Percentiles rank a stretch among this genome's conserved stretches.
Conservation (phyloP, 2,888 invertebrate species). For the Fragum whitleyi region DNA sequence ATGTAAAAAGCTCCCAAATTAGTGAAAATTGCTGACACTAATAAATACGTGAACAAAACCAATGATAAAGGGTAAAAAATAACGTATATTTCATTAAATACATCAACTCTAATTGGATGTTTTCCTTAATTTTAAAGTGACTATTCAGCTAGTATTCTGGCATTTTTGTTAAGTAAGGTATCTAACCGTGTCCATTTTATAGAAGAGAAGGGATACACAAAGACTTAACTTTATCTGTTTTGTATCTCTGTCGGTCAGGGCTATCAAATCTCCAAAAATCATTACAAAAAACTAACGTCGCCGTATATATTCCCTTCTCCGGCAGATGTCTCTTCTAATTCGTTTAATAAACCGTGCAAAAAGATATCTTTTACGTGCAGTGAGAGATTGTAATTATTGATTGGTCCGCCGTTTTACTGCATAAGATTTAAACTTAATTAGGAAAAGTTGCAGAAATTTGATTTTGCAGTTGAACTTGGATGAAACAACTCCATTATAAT, state of each 20-base stretch:
- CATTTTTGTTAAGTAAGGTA: too few relatives aligned
- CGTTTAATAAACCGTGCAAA: slow-evolving; percentile 9
- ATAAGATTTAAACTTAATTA: background rate
- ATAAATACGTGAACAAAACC: too few relatives aligned
- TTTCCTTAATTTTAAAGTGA: too few relatives aligned
- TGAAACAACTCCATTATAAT: too few relatives aligned
- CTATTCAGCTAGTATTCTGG: too few relatives aligned
- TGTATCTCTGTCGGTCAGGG: slow-evolving; percentile 5
- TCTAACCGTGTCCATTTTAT: too few relatives aligned
- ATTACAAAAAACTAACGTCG: slow-evolving; percentile 2
- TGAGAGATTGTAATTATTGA: background rate
- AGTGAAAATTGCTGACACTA: too few relatives aligned
- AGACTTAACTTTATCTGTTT: background rate
- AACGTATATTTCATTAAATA: too few relatives aligned
- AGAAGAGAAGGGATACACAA: background rate
- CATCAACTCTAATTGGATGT: too few relatives aligned
- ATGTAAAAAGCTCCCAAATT: too few relatives aligned
- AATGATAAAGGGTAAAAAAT: too few relatives aligned
- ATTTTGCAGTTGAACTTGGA: background rate
- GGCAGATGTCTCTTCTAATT: slow-evolving; percentile 20
- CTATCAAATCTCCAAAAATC: slow-evolving; percentile 20
- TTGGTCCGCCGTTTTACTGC: background rate
- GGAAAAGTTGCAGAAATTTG: background rate
- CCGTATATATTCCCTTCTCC: slow-evolving; percentile 1
- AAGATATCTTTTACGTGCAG: background rate